A percentile compares a stretch with the other conserved stretches of the same genome.
phyloP scores from a whole-genome alignment of 2,113 vertebrate species.

The Trogon surrucura region DNA sequence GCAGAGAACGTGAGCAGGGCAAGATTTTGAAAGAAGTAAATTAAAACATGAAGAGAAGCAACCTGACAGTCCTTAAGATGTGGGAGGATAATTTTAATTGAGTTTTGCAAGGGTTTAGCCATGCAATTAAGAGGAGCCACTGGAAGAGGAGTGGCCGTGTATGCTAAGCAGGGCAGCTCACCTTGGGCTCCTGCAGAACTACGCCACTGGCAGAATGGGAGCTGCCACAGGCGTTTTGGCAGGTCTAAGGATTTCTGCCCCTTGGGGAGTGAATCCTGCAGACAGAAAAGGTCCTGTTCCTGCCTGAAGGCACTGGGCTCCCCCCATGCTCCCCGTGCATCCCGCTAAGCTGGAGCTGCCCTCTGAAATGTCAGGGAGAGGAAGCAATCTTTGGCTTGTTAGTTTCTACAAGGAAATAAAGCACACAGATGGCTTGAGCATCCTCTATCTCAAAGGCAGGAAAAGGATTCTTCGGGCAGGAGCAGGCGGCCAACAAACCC shows the following conservation, averaged over 20 bases:
- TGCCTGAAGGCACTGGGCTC: not conserved
- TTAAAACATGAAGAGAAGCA: slow-evolving; percentile 37
- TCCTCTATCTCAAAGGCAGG: slow-evolving; percentile 71
- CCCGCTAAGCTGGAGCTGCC: slow-evolving; percentile 7
- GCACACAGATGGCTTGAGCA: slow-evolving; percentile 61
- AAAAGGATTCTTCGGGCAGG: slow-evolving; percentile 63
- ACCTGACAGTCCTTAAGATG: slow-evolving; percentile 19
- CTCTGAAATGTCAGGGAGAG: slow-evolving; percentile 51
- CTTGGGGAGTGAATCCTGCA: not conserved
- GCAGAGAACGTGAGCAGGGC: not conserved
- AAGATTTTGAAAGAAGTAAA: slow-evolving; percentile 24
- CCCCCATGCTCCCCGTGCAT: not conserved
- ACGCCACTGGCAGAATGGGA: rapidly evolving
- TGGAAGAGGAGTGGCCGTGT: slow-evolving; percentile 11
- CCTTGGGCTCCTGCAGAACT: not conserved
- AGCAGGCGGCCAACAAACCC: slow-evolving; percentile 40
- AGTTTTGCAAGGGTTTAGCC: slow-evolving; percentile 34
- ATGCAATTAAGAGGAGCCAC: slow-evolving; percentile 29
- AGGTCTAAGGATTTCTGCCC: not conserved
- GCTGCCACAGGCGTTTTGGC: not conserved
- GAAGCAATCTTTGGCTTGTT: slow-evolving; percentile 65
- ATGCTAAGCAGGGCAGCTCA: not conserved
- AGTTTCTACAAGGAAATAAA: slow-evolving; percentile 66
- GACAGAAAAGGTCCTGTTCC: not conserved
- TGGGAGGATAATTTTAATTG: slow-evolving; percentile 61